Evolutionary conservation across 2,797 vertebrate genomes (phyloP), one percentile per base, ranked within the genome.

Genomic region (Acipenser transmontanus): DNA sequence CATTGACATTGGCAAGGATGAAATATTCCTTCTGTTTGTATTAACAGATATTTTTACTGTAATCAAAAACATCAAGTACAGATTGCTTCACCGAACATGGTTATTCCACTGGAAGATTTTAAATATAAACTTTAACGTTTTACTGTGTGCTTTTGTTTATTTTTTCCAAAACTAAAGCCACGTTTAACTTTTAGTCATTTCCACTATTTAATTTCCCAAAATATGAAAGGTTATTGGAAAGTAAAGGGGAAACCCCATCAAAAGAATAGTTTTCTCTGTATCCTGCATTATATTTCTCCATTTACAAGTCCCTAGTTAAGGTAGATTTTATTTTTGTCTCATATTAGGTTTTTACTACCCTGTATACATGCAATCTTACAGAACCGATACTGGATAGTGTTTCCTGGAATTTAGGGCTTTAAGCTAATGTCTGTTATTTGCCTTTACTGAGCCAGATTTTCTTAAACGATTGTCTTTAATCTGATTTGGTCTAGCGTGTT

Each of bases 1-100:
- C 9, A 78, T 76, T 78, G 73, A 78, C 72, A 68, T 70, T 78
- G 76, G 79, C 77, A 75, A 20, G 14, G 66, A 48, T 56, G 49
- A 64, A 75, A 73, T 70, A 69, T 77, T 75, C 66, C 70, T 64
- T 14, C 54, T 72, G 72, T 77, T 77, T 79, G 62, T 68, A 71
- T 74, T 73, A 77, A 75, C 61, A 76, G 66, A 76, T 78, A 74
- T 76, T 75, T 77, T 77, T 70, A 73, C 68, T 65, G 70, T 74
- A 77, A 81, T 81, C 74, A 81, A 76, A 76, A 72, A 66, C 75
- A 76, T 80, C 65, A 73, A 77, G 73, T 72, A 73, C 66, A 68
- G 69, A 68, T 70, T 64, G 67, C 76, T 69, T 9, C 70, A 67
- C 72, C 74, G 68, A 78, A 75, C 70, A 68, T 34, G 34, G 67